Percentiles rank a stretch among this genome's conserved stretches.
phyloP scores from a whole-genome alignment of 2,113 vertebrate species.

The Archocentrus centrarchus region DNA sequence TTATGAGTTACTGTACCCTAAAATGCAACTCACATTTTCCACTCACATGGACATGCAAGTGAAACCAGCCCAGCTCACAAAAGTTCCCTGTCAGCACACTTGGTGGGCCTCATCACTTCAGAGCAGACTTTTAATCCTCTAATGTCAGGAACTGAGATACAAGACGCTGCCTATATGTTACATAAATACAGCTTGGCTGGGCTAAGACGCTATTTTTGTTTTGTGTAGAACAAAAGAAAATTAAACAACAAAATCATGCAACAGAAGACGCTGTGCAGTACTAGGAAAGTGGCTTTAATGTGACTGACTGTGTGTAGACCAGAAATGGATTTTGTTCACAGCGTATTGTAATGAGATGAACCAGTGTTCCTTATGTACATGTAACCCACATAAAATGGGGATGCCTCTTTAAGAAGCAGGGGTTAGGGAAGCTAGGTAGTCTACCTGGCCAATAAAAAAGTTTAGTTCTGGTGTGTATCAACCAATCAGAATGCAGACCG shows the following conservation, averaged over 20 bases:
- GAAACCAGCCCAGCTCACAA: background rate
- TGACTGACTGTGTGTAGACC: background rate
- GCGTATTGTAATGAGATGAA: background rate
- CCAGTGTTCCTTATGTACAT: background rate
- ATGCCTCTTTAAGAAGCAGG: no score
- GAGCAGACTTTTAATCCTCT: background rate
- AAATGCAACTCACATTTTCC: background rate
- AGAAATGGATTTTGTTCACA: background rate
- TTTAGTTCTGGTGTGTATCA: no score
- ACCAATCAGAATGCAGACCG: no score
- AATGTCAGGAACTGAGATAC: background rate
- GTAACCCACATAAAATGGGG: no score
- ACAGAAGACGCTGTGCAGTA: background rate
- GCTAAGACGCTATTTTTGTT: background rate
- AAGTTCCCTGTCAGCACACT: background rate
- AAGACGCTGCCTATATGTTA: background rate
- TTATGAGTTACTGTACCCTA: no score
- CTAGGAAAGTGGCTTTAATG: background rate
- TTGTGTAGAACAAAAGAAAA: background rate
- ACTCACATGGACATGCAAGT: no score
- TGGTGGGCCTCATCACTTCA: slow-evolving; percentile 30
- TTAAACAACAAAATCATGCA: background rate
- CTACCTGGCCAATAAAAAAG: no score
- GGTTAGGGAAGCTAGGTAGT: no score
- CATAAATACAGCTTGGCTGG: background rate